These are phyloP conservation scores for Falco cherrug DNA, from an alignment of 2,797 vertebrate species.

Conservation along the genomic window DNA sequence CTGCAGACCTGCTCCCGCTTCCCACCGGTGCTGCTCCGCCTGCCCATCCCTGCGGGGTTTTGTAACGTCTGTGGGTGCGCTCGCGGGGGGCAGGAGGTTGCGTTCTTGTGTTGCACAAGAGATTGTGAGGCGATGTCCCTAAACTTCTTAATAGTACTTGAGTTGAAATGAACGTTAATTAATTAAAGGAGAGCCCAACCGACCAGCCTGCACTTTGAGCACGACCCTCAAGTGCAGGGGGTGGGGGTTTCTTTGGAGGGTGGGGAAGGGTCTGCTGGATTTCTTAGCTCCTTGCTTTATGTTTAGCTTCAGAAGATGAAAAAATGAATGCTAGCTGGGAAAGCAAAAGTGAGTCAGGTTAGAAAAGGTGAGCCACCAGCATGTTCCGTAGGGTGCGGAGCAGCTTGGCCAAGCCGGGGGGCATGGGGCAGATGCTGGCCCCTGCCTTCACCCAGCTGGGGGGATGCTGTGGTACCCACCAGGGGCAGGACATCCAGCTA, in stretches of 20 bases:
- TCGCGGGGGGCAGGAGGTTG: background rate
- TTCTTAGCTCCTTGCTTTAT: background rate
- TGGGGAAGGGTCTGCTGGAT: background rate
- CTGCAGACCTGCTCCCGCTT: background rate
- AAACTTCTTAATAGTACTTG: background rate
- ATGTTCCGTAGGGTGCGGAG: background rate
- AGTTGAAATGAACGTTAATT: background rate
- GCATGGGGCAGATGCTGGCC: background rate
- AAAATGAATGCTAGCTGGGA: background rate
- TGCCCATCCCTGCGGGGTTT: background rate
- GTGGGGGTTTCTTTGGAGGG: background rate
- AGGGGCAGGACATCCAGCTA: background rate
- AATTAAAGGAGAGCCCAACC: background rate
- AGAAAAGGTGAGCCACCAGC: background rate
- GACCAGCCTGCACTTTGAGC: background rate
- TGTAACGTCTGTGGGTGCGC: background rate
- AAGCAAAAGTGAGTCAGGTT: background rate
- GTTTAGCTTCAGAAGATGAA: background rate
- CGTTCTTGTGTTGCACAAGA: background rate
- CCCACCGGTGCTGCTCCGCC: background rate
- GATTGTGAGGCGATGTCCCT: background rate
- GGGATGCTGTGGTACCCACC: background rate
- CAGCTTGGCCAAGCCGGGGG: rapidly evolving
- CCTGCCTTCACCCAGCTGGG: background rate
- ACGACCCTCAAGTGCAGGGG: background rate